phyloP scores from a whole-genome alignment of 2,113 vertebrate species.

The Colaptes auratus region DNA sequence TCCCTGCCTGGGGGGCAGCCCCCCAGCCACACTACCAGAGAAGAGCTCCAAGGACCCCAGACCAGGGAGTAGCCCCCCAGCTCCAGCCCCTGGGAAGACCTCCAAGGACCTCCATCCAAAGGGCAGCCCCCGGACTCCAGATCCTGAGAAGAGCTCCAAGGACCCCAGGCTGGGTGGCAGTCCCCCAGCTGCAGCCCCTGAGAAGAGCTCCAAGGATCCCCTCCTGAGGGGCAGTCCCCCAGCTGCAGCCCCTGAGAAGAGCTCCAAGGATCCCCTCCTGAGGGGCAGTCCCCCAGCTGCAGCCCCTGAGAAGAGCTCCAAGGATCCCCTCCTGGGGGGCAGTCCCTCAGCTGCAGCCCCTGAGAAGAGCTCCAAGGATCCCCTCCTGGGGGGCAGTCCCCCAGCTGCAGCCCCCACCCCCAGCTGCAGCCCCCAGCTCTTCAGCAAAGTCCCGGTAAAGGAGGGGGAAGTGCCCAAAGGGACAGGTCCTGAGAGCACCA shows the following conservation, averaged over 20 bases:
- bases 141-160: neutral
- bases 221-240: rapidly evolving
- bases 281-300: no score
- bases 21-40: neutral
- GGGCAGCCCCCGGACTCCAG: neutral
- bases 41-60: neutral
- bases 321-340: neutral
- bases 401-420: neutral
- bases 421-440: neutral
- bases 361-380: neutral
- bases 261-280: neutral
- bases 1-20: rapidly evolving
- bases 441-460: neutral
- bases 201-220: neutral
- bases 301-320: neutral
- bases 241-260: neutral
- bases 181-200: neutral
- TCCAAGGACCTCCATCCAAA: neutral
- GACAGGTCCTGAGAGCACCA: neutral
- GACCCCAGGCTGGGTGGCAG: neutral
- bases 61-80: rapidly evolving
- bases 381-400: rapidly evolving
- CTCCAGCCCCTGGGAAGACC: neutral
- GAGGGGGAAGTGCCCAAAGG: neutral
- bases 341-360: neutral